Conservation (phyloP, 2,888 invertebrate species). For the Thereva nobilitata region DNA sequence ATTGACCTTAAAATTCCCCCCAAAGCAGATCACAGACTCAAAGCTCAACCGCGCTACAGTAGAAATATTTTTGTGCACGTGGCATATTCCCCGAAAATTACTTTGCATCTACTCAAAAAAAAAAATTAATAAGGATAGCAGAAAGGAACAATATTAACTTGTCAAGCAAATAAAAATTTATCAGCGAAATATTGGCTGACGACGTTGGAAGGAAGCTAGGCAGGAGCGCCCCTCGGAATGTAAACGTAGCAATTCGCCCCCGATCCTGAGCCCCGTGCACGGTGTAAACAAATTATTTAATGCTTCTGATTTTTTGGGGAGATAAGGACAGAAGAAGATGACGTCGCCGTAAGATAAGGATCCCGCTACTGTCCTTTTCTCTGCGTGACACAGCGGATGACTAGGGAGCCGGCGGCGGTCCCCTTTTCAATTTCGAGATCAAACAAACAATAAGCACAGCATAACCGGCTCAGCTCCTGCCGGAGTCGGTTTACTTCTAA, state of each 20-base stretch:
- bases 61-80: constrained; percentile 31
- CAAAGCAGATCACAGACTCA: constrained; percentile 2
- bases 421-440: constrained; percentile 31
- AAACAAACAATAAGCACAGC: constrained; percentile 1
- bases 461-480: background rate
- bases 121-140: constrained; percentile 33
- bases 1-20: no score
- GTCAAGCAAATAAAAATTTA: constrained; percentile 49
- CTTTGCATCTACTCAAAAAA: constrained; percentile 8
- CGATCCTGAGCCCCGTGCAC: background rate
- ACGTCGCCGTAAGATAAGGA: background rate
- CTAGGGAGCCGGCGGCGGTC: constrained; percentile 2
- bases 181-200: constrained; percentile 42
- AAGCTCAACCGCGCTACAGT: background rate
- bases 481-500: constrained; percentile 17
- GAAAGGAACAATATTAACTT: constrained; percentile 46
- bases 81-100: constrained; percentile 28
- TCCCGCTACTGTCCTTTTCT: constrained; percentile 29
- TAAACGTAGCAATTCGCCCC: background rate
- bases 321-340: constrained; percentile 30
- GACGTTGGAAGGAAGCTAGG: background rate
- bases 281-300: constrained; percentile 36
- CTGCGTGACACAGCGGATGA: constrained; percentile 19
- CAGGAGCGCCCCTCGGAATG: background rate
- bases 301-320: constrained; percentile 27